phyloP scores from a whole-genome alignment of 2,113 vertebrate genomes.

The Anarrhichthys ocellatus region DNA sequence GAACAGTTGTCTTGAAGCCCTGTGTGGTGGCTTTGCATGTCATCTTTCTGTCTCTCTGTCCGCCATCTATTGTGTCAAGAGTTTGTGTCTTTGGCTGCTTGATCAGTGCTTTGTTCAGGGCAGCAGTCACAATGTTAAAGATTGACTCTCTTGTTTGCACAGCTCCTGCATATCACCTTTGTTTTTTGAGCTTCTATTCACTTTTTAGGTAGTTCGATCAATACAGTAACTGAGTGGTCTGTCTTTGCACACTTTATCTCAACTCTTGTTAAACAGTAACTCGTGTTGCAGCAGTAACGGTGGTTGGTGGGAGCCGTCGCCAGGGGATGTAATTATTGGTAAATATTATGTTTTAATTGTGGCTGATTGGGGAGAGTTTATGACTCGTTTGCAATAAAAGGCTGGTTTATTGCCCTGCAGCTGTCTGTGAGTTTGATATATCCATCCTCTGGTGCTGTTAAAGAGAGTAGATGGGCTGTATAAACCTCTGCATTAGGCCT shows the following conservation, averaged over 20 bases:
- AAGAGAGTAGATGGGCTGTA: constrained; percentile 30
- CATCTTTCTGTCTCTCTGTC: constrained; percentile 19
- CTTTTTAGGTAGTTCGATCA: background rate
- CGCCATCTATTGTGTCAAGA: constrained; percentile 10
- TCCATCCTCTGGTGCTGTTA: constrained; percentile 36
- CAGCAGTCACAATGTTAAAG: background rate
- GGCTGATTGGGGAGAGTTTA: constrained; percentile 45
- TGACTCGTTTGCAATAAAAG: constrained; percentile 27
- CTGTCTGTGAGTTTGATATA: constrained; percentile 16
- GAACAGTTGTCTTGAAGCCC: background rate
- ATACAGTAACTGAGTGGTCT: constrained; percentile 12
- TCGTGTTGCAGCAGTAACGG: background rate
- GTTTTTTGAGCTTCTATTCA: background rate
- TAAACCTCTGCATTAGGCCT: constrained; percentile 31
- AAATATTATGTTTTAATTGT: constrained; percentile 43
- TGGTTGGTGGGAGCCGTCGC: background rate
- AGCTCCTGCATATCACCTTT: background rate
- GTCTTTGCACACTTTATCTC: constrained; percentile 44
- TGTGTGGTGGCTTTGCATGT: constrained; percentile 2
- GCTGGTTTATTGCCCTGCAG: constrained; percentile 1
- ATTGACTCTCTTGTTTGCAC: background rate
- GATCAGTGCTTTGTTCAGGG: constrained; percentile 8
- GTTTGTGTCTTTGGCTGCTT: background rate
- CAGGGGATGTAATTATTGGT: constrained; percentile 38
- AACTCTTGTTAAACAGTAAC: constrained; percentile 71